Evolutionary conservation across 2,113 vertebrate genomes (phyloP), one percentile per base, ranked within the genome.

Genomic region (Rattus norvegicus): DNA sequence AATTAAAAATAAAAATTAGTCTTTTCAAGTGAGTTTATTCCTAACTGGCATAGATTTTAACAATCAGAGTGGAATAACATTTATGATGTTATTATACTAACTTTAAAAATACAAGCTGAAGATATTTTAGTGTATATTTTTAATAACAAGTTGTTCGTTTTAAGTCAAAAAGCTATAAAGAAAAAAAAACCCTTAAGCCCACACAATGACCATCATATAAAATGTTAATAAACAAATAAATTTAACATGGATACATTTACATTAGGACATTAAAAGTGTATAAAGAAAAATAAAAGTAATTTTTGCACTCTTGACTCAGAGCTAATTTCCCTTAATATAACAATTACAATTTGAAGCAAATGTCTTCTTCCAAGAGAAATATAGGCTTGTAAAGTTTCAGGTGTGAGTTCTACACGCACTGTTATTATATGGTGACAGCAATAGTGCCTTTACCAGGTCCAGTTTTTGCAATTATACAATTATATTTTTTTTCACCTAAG

Each of bases 11-110:
- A 67, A 96, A 91, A 84, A 88, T 16, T 43, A 69, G 26, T 92
- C 94, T 75, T 67, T 61, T 96, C 17, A 88, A 75, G 16, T 49
- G 61, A 79, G 73, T 88, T 17, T 94, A 79, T 91, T 93, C 16
- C 52, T 75, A 89, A 88, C 39, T 73, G 24, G 22, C n/a, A 90
- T 70, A 63, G 8, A 91, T 63, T 94, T 94, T 89, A 96, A 89
- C 72, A 91, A 59, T 85, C 91, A 13, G 77, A 91, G 10, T 28
- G 80, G 43, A 90, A 81, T 79, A 95, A 65, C 76, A 88, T 80
- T 89, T 90, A 63, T 90, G 2, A 4, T 16, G 59, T 93, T 93
- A 30, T 47, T 92, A 96, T 63, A 77, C 47, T 92, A 85, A 73
- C 56, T 88, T 33, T 77, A 47, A 95, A 95, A 94, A 65, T 93